These are phyloP conservation scores for Hipparchia sbordonii DNA, from an alignment of 2,888 invertebrate species.

Conservation along the genomic window DNA sequence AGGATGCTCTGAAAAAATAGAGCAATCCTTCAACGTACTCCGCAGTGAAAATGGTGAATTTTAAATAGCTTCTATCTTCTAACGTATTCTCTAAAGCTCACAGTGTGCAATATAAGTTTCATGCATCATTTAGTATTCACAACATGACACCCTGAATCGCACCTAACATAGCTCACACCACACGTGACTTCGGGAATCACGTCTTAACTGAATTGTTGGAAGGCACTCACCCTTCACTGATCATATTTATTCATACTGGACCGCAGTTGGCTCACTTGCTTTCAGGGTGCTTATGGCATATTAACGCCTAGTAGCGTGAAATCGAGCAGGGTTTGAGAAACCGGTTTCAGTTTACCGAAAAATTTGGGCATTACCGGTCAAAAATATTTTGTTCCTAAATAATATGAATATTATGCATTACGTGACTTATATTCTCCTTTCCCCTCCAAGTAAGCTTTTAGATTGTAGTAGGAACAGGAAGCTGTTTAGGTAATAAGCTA, in stretches of 20 bases:
- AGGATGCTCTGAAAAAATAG: too few relatives aligned
- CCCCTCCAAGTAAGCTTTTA: too few relatives aligned
- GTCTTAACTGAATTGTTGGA: constrained; percentile 40
- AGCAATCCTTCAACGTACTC: too few relatives aligned
- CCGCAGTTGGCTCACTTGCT: constrained; percentile 1
- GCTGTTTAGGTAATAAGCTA: too few relatives aligned
- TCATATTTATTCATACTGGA: constrained; percentile 34
- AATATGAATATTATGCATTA: too few relatives aligned
- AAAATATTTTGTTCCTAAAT: too few relatives aligned
- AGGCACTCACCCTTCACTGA: constrained; percentile 31
- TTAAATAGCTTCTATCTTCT: neutral
- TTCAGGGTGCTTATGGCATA: neutral
- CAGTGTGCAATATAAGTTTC: constrained; percentile 46
- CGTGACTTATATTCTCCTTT: too few relatives aligned
- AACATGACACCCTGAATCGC: constrained; percentile 53
- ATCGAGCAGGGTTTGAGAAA: too few relatives aligned
- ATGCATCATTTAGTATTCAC: constrained; percentile 63
- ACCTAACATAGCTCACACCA: constrained; percentile 65
- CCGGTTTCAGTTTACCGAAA: too few relatives aligned
- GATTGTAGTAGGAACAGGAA: too few relatives aligned
- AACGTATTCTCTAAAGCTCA: neutral
- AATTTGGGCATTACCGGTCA: too few relatives aligned
- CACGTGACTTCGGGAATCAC: constrained; percentile 61
- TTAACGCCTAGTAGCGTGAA: neutral
- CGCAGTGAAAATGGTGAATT: neutral